These are phyloP conservation scores for Thelaira solivaga DNA, from an alignment of 2,888 invertebrate genomes.

Conservation along the genomic window DNA sequence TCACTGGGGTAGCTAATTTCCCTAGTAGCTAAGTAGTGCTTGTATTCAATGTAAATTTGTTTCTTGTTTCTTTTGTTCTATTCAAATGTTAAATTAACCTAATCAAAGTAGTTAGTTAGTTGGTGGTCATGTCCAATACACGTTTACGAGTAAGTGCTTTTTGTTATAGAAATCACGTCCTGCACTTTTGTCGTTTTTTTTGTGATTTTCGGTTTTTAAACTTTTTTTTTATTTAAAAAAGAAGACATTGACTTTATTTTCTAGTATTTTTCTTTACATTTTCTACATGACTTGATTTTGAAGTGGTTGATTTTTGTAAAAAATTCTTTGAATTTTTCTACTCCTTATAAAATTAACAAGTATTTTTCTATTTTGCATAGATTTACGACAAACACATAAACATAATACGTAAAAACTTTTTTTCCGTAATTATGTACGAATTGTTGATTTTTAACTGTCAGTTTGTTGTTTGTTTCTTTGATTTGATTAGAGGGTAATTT, in stretches of 20 bases:
- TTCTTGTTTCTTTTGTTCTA: conserved; percentile 13
- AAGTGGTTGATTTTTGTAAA: conserved; percentile 50
- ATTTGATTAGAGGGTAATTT: conserved; percentile 61
- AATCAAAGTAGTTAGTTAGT: conserved; percentile 53
- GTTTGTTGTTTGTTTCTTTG: conserved; percentile 56
- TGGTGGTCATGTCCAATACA: conserved; percentile 53
- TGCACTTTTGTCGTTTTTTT: conserved; percentile 14
- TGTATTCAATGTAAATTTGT: conserved; percentile 44
- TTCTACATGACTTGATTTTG: conserved; percentile 49
- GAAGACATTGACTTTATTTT: conserved; percentile 31
- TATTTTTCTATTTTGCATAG: conserved; percentile 45
- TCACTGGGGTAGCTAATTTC: conserved; percentile 55
- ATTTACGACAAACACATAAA: too few relatives aligned
- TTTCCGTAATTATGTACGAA: conserved; percentile 52
- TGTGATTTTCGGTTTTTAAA: conserved; percentile 18
- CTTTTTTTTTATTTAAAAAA: conserved; percentile 15
- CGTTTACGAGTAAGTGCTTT: conserved; percentile 51
- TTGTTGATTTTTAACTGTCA: conserved; percentile 62
- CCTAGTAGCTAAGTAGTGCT: too few relatives aligned
- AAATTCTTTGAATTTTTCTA: conserved; percentile 50
- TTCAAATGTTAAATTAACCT: conserved; percentile 59
- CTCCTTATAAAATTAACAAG: neutral
- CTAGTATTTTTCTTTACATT: conserved; percentile 25
- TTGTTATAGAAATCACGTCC: conserved; percentile 56
- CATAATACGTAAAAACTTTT: conserved; percentile 15